Evolutionary conservation across 2,888 invertebrate genomes (phyloP).

Genomic region (Acleris emargana): DNA sequence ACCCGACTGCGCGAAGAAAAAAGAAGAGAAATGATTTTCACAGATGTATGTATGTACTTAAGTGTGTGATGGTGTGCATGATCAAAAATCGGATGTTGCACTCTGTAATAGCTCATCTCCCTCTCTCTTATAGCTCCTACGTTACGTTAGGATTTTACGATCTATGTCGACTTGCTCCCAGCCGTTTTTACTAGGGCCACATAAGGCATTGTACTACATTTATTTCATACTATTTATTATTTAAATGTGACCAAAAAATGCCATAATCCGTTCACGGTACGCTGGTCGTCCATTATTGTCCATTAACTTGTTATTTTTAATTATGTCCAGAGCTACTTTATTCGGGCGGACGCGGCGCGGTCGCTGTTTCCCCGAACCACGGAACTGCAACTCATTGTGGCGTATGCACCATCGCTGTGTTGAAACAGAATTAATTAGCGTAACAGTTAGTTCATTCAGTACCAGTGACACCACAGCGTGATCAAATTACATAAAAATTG

Average conservation of each 20-base stretch:
- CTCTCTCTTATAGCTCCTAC: no score
- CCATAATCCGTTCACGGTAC: conserved; percentile 55
- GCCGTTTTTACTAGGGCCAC: no score
- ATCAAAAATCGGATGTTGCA: no score
- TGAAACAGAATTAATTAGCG: background rate
- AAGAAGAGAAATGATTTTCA: no score
- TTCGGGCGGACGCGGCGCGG: conserved; percentile 55
- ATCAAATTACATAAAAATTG: no score
- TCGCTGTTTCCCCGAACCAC: conserved; percentile 59
- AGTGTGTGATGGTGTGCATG: no score
- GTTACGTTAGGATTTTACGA: no score
- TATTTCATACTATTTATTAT: background rate
- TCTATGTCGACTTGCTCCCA: no score
- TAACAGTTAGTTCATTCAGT: background rate
- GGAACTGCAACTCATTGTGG: conserved; percentile 29
- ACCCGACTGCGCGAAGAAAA: no score
- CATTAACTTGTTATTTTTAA: conserved; percentile 49
- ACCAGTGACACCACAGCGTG: background rate
- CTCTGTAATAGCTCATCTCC: no score
- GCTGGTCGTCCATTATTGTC: conserved; percentile 60
- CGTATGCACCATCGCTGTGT: conserved; percentile 7
- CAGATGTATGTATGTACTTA: no score
- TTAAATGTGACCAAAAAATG: background rate
- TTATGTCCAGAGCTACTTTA: conserved; percentile 26
- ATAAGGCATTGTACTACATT: no score